Evolutionary conservation across 2,113 vertebrate species (phyloP).

Genomic region (Thermophis baileyi): DNA sequence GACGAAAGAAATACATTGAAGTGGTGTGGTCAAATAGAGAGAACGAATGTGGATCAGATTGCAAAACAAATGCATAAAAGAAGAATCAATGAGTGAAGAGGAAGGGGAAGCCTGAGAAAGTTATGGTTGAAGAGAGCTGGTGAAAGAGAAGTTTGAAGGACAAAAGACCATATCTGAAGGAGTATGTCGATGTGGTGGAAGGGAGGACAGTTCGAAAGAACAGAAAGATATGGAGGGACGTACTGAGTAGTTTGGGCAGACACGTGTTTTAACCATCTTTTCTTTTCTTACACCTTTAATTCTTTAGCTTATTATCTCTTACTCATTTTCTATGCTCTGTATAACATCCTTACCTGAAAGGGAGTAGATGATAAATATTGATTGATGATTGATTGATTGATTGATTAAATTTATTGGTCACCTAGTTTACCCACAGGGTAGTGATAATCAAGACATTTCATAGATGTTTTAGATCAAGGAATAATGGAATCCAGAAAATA

Average conservation of each 20-base stretch:
- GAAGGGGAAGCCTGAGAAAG: background rate
- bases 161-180: background rate
- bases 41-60: background rate
- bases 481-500: background rate
- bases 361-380: background rate
- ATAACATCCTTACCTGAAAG: background rate
- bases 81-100: background rate
- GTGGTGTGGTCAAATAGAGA: background rate
- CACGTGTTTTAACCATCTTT: background rate
- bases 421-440: background rate
- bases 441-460: background rate
- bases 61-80: background rate
- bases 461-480: background rate
- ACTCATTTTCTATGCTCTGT: background rate
- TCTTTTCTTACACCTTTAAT: background rate
- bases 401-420: background rate
- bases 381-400: no score
- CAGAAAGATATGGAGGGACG: background rate
- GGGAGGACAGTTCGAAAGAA: background rate
- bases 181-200: background rate
- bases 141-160: background rate
- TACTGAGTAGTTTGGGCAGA: background rate
- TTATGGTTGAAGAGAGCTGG: background rate
- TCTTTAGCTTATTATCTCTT: background rate
- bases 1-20: background rate